Percentiles rank a stretch among this genome's conserved stretches.
These are phyloP conservation scores for Epirrhoe alternata DNA, from an alignment of 2,888 invertebrate genomes.

Conservation along the genomic window DNA sequence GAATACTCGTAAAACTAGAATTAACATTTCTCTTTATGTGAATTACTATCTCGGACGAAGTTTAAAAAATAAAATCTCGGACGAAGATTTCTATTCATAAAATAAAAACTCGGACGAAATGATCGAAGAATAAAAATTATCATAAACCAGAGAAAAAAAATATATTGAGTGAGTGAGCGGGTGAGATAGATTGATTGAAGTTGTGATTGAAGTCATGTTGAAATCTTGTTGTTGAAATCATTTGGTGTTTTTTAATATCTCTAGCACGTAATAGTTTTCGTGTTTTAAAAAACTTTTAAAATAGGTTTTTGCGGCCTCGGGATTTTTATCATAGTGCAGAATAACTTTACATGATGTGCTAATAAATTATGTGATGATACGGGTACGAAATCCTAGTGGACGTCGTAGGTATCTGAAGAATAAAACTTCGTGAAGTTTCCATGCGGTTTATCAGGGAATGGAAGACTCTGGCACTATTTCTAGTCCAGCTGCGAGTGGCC, in stretches of 20 bases:
- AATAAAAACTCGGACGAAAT: too few relatives aligned
- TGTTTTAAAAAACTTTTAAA: slow-evolving; percentile 1
- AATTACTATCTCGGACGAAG: too few relatives aligned
- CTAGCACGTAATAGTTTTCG: not conserved
- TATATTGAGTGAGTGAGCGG: too few relatives aligned
- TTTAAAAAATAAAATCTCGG: too few relatives aligned
- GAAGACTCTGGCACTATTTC: slow-evolving; percentile 59
- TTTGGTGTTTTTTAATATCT: not conserved
- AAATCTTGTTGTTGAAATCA: not conserved
- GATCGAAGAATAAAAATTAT: too few relatives aligned
- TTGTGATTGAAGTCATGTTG: too few relatives aligned
- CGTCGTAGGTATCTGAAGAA: slow-evolving; percentile 23
- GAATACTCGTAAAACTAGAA: too few relatives aligned
- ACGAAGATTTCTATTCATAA: too few relatives aligned
- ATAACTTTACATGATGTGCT: not conserved
- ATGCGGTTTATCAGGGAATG: slow-evolving; percentile 72
- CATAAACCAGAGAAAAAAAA: too few relatives aligned
- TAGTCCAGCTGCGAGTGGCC: slow-evolving; percentile 58
- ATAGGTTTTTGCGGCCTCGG: not conserved
- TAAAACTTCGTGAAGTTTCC: slow-evolving; percentile 71
- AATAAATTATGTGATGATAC: not conserved
- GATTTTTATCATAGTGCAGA: not conserved
- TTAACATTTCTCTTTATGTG: too few relatives aligned
- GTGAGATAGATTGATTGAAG: too few relatives aligned
- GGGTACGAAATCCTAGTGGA: slow-evolving; percentile 9